Evolutionary conservation across 2,797 vertebrate species (phyloP).

Genomic region (Melanotaenia pygmaea): DNA sequence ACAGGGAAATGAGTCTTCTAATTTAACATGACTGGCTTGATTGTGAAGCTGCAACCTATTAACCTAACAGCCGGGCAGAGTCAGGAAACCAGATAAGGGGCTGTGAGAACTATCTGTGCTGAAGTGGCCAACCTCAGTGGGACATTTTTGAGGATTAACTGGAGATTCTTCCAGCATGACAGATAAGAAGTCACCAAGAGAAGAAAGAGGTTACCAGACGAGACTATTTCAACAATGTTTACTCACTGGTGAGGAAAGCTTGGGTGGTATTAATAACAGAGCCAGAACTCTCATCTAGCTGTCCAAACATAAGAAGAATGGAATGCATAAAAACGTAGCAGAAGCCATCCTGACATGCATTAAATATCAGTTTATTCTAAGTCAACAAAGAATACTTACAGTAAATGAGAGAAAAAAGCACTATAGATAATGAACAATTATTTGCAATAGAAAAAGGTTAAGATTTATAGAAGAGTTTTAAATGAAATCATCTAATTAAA

Average conservation of each 20-base stretch:
- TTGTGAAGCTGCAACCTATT: slow-evolving; percentile 53
- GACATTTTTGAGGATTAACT: slow-evolving; percentile 48
- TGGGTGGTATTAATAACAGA: slow-evolving; percentile 3
- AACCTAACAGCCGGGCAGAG: slow-evolving; percentile 58
- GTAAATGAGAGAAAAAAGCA: slow-evolving; percentile 37
- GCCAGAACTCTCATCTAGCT: background rate
- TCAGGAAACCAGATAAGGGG: slow-evolving; percentile 70
- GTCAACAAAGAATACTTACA: slow-evolving; percentile 45
- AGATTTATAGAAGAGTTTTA: slow-evolving; percentile 33
- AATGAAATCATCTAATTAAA: slow-evolving; percentile 38
- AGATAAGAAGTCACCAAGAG: slow-evolving; percentile 30
- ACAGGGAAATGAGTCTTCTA: slow-evolving; percentile 56
- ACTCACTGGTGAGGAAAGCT: slow-evolving; percentile 16
- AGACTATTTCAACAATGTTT: slow-evolving; percentile 11
- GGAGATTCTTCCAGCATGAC: slow-evolving; percentile 21
- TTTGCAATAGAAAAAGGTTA: slow-evolving; percentile 37
- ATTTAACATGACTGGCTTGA: slow-evolving; percentile 60
- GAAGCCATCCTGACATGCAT: slow-evolving; percentile 33
- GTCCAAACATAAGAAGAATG: background rate
- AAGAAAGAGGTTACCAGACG: slow-evolving; percentile 19
- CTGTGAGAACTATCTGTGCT: slow-evolving; percentile 47
- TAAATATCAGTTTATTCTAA: slow-evolving; percentile 76
- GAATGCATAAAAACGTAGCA: slow-evolving; percentile 5
- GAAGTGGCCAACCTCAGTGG: slow-evolving; percentile 46
- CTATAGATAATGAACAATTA: slow-evolving; percentile 25